Evolutionary conservation across 1,140 invertebrate species (phyloP).

Genomic region (Babylonia areolata): DNA sequence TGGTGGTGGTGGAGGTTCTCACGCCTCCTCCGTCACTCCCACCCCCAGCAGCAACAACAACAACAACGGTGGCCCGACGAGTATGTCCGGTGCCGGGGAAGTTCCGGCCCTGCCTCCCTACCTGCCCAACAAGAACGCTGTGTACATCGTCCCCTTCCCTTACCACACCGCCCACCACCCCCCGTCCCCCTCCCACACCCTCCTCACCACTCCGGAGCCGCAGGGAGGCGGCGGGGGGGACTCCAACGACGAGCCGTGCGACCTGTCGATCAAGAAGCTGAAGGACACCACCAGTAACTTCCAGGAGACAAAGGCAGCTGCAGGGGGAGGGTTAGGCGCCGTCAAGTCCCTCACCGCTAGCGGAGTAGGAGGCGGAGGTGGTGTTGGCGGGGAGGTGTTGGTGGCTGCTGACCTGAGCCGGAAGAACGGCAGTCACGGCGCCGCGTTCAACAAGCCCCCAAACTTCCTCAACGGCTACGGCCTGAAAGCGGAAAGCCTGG

Average conservation of each 20-base stretch:
- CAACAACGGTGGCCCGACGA: slow-evolving; percentile 4
- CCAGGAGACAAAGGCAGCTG: neutral
- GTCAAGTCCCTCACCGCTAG: slow-evolving; percentile 22
- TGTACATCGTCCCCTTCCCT: slow-evolving; percentile 66
- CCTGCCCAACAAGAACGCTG: slow-evolving; percentile 70
- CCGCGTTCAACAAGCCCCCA: neutral
- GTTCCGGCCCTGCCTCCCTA: slow-evolving; percentile 45
- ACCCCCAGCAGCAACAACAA: neutral
- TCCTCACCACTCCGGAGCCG: slow-evolving; percentile 20
- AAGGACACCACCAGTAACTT: slow-evolving; percentile 13
- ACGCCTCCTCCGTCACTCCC: neutral
- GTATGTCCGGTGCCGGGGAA: too few species aligned
- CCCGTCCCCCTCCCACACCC: slow-evolving; percentile 14
- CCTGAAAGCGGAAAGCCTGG: neutral
- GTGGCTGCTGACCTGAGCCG: neutral
- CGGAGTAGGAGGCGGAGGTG: neutral
- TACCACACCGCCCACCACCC: slow-evolving; percentile 45
- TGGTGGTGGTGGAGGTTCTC: neutral
- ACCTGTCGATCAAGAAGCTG: slow-evolving; percentile 56
- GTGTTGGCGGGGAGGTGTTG: neutral
- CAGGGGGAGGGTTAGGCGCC: neutral
- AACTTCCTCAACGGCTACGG: neutral
- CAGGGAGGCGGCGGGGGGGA: slow-evolving; percentile 35
- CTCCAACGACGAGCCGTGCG: slow-evolving; percentile 58
- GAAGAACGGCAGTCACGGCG: neutral